phyloP scores from a whole-genome alignment of 2,888 invertebrate genomes.

The Kryphioiulus occultus region DNA sequence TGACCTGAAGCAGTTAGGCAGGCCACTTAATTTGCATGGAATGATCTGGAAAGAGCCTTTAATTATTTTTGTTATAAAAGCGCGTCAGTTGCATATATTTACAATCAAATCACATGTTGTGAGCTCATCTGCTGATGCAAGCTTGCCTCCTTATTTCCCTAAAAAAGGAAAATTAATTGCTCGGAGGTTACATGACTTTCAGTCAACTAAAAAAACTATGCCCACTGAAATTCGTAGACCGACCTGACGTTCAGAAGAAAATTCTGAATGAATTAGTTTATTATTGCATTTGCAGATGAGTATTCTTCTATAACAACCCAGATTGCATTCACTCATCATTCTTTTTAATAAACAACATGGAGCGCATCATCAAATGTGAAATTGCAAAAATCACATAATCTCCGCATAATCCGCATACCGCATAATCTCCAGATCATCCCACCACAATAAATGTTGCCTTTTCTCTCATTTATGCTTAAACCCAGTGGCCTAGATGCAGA shows the following conservation, averaged over 20 bases:
- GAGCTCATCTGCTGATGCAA: no score
- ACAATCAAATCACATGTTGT: not conserved
- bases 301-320: not conserved
- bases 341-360: not conserved
- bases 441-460: not conserved
- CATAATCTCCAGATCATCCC: not conserved
- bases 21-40: not conserved
- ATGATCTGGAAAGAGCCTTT: not conserved
- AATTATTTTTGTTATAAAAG: not conserved
- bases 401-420: not conserved
- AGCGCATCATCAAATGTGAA: not conserved
- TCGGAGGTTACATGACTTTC: no score
- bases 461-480: not conserved
- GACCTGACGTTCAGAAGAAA: not conserved
- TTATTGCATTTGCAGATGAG: not conserved
- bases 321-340: not conserved
- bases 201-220: not conserved
- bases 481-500: not conserved
- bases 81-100: not conserved
- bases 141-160: no score
- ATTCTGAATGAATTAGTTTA: not conserved
- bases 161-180: no score
- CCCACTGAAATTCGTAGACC: not conserved
- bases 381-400: not conserved
- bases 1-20: not conserved